These are phyloP conservation scores for Abscondita cerata DNA, from an alignment of 2,888 invertebrate species.

Conservation along the genomic window DNA sequence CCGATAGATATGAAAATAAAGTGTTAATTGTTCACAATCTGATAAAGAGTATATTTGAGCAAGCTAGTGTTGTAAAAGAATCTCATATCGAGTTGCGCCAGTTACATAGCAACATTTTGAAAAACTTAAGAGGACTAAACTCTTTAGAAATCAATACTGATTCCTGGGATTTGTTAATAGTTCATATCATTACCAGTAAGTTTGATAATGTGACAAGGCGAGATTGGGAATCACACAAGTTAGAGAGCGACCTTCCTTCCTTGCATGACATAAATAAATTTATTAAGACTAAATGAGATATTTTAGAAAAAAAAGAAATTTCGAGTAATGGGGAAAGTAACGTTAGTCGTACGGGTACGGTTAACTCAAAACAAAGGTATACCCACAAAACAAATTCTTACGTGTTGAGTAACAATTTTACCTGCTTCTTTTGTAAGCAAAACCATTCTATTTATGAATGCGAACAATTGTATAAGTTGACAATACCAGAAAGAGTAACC, in stretches of 20 bases:
- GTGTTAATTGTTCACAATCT: constrained; percentile 4
- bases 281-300: not conserved
- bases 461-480: constrained; percentile 5
- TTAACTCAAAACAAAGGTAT: not conserved
- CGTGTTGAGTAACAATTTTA: not conserved
- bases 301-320: not conserved
- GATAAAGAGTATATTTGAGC: not conserved
- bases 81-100: not conserved
- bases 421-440: not conserved
- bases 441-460: constrained; percentile 11
- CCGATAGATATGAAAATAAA: not conserved
- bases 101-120: not conserved
- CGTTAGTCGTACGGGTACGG: not conserved
- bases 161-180: not conserved
- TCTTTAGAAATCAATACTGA: not conserved
- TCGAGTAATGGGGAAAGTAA: not conserved
- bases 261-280: not conserved
- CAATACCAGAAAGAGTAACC: not conserved
- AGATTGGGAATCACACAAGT: constrained; percentile 3
- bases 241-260: not conserved
- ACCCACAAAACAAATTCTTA: not conserved
- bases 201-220: constrained; percentile 3
- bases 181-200: not conserved
- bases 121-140: constrained; percentile 9
- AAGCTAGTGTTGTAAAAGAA: not conserved